phyloP scores from a whole-genome alignment of 2,888 invertebrate species.

The Melipona bicolor region DNA sequence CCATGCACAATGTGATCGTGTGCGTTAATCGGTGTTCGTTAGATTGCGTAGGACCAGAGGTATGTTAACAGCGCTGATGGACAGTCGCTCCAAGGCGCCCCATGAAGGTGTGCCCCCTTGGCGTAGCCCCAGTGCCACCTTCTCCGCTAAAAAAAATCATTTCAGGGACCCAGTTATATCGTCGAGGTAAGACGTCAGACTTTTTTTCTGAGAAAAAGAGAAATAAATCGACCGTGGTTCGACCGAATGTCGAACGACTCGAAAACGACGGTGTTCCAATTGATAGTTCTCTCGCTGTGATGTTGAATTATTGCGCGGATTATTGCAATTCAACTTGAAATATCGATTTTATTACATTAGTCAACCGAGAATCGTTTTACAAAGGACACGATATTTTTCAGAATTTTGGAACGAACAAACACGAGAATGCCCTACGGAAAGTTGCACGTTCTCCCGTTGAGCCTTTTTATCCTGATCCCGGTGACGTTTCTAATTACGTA shows the following conservation, averaged over 20 bases:
- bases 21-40: conserved; percentile 65
- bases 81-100: conserved; percentile 61
- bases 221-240: background rate
- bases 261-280: background rate
- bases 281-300: background rate
- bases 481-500: conserved; percentile 83
- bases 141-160: conserved; percentile 29
- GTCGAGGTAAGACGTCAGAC: conserved; percentile 50
- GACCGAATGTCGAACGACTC: background rate
- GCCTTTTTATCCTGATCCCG: conserved; percentile 82
- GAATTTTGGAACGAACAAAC: conserved; percentile 6
- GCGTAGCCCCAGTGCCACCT: conserved; percentile 29
- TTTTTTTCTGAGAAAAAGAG: background rate
- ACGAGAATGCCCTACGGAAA: conserved; percentile 78
- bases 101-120: conserved; percentile 58
- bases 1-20: conserved; percentile 44
- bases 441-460: conserved; percentile 81
- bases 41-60: conserved; percentile 55
- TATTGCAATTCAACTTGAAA: background rate
- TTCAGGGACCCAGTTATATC: conserved; percentile 10
- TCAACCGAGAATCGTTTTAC: background rate
- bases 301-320: too few relatives aligned
- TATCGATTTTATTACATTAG: background rate
- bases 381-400: conserved; percentile 45
- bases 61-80: conserved; percentile 46